Evolutionary conservation across 2,797 vertebrate species (phyloP).

Genomic region (Pseudopleuronectes americanus): DNA sequence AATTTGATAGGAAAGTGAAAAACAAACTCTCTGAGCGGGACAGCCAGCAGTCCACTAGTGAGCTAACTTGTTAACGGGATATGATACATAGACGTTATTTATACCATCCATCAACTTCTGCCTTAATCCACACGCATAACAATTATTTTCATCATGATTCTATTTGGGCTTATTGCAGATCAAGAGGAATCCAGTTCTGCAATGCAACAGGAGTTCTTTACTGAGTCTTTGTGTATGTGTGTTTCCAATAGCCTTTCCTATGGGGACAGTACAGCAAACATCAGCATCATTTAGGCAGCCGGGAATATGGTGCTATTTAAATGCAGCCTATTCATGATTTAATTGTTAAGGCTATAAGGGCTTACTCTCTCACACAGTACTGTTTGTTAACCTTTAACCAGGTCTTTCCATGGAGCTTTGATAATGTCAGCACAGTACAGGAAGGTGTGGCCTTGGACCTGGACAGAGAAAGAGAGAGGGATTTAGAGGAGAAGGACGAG

Average conservation of each 20-base stretch:
- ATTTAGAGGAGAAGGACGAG: not conserved
- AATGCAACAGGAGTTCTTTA: no score
- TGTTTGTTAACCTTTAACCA: slow-evolving; percentile 77
- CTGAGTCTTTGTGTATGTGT: no score
- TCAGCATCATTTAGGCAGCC: no score
- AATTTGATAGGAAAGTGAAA: not conserved
- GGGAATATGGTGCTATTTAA: not conserved
- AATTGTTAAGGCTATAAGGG: not conserved
- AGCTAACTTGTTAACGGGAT: not conserved
- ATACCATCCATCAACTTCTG: no score
- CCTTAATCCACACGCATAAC: no score
- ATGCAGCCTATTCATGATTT: not conserved
- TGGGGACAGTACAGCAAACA: no score
- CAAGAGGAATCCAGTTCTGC: no score
- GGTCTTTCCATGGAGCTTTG: slow-evolving; percentile 35
- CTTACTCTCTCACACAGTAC: slow-evolving; percentile 13
- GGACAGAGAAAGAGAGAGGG: not conserved
- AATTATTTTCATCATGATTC: not conserved
- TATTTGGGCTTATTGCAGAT: not conserved
- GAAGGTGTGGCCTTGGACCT: slow-evolving; percentile 64
- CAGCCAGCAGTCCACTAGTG: not conserved
- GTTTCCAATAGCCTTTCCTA: no score
- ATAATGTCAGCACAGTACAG: slow-evolving; percentile 43
- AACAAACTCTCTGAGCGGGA: no score
- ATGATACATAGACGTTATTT: no score